Base-by-base conservation (phyloP, 1,140 invertebrate species). In the Tetramorium parvispinum region DNA sequence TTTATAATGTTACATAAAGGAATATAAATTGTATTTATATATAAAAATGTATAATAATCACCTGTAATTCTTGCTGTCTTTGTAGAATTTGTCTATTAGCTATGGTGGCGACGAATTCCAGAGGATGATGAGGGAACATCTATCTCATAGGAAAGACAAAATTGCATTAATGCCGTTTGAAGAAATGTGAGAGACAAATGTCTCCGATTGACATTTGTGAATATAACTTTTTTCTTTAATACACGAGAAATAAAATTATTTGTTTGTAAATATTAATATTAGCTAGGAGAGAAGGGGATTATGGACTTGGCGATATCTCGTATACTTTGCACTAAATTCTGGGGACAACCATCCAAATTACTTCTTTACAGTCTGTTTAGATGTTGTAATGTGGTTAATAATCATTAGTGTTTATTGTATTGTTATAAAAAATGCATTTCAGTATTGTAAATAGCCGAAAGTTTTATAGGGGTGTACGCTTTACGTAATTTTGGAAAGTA, bases 101-200 rank as follows among this genome's bases (percentile, higher is more conserved):
- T 27, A 86, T 32, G 7, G 59, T n/a, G 8, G 57, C 61, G 21
- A 89, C 79, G 46, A 68, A 91, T 16, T 85, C 86, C 46, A 88
- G 2, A 63, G 79, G 85, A 46, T 91, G 86, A 75, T 91, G 89
- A 43, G 81, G 0, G 1, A 59, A 57, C 21, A 91, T 27, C 88
- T 91, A 16, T 59, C 32, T n/a, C 21, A 32, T 7, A 8, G 3
- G 37, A 24, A 46, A 16, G 43, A 24, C 32, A 27, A 21, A 40
- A 46, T 53, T 10, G 61, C 1, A 78, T 61, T 61, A 83, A 73
- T 46, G 13, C 3, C 16, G 2, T 68, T 68, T 16, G 8, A 66
- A 49, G 16, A 70, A n/a, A 76, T 43, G 2, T 76, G 32, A 0
- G 2, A 57, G 10, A 11, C 18, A 27, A 43, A 77, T 61, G 21